Conservation (phyloP, 2,797 vertebrate genomes). For the Craterocephalus amniculus region DNA sequence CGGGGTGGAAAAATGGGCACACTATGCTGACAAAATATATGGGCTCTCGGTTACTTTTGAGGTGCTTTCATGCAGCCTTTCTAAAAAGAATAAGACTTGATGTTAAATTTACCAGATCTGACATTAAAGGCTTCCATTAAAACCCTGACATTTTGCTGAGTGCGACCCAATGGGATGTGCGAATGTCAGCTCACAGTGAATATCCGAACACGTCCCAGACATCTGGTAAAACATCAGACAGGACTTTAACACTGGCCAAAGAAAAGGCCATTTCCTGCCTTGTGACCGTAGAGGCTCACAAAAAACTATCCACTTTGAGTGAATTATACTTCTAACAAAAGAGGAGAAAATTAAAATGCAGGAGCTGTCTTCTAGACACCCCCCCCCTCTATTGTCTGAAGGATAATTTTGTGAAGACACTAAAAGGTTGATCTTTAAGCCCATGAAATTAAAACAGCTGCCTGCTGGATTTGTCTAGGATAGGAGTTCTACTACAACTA, state of each 20-base stretch:
- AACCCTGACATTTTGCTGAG: conserved; percentile 79
- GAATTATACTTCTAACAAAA: conserved; percentile 41
- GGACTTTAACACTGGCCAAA: conserved; percentile 52
- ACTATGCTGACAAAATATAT: conserved; percentile 11
- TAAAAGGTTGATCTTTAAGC: conserved; percentile 40
- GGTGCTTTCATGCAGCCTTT: conserved; percentile 24
- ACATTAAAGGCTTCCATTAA: conserved; percentile 71
- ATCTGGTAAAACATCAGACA: conserved; percentile 60
- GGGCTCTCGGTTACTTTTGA: conserved; percentile 1
- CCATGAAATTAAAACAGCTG: conserved; percentile 32
- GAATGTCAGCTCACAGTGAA: conserved; percentile 60
- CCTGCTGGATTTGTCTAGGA: conserved; percentile 13
- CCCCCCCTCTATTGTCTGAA: conserved; percentile 30
- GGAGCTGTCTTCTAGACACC: conserved; percentile 35
- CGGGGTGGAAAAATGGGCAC: conserved; percentile 16
- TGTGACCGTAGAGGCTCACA: conserved; percentile 31
- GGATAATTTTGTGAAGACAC: conserved; percentile 22
- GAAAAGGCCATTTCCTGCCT: conserved; percentile 67
- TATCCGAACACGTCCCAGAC: conserved; percentile 54
- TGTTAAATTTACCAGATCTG: conserved; percentile 53
- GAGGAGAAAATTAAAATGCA: conserved; percentile 38
- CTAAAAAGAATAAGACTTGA: conserved; percentile 38
- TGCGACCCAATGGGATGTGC: conserved; percentile 67
- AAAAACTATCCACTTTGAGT: conserved; percentile 26
- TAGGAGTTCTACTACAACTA: conserved; percentile 13